Base-by-base conservation (phyloP, 2,888 invertebrate genomes). In the Enoplolaimus lenunculus region DNA sequence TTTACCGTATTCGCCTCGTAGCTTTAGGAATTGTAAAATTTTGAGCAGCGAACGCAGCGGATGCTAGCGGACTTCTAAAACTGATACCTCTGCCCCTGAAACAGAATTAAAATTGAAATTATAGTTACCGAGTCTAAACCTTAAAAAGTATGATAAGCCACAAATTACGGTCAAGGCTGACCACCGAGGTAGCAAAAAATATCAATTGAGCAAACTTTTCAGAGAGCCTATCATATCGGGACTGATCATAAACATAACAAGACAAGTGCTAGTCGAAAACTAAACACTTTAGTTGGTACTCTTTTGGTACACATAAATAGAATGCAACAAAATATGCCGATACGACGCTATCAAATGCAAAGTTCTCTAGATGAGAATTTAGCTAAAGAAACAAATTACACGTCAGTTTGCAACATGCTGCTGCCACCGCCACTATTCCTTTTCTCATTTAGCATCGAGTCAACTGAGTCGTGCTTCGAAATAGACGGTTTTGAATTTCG, bases 51-150 rank as follows among this genome's bases (percentile, higher is more conserved):
- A 45, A 45, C 21, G 45, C 45, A 13, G 45, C 45, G 7, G 45
- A 45, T 7, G 45, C 45, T 45, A 66, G 31, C 33, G 67, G 67
- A 34, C 33, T 66, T 29, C 67, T 31, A n/a, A 66, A 66, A 31
- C 67, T 66, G 67, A 66, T 66, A 7, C 67, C 67, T 16, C 64
- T 7, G 28, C 64, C 64, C 7, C 64, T 62, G 33, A 62, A 62
- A 62, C 28, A 28, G 28, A 28, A 62, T 21, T 21, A 21, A 57
- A 26, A 57, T 26, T 57, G 26, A 21, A 21, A 57, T 21, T 21
- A 57, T n/a, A 57, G 57, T 21, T 57, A 57, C 21, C 57, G 26
- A 26, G 26, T 57, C 57, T 57, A 57, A 21, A 57, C 57, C 26
- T 57, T 21, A 57, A 21, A 21, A 57, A 21, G 57, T 57, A 57